Base-by-base conservation (phyloP, 64 coral and sea anemone species). In the Exaiptasia diaphana region DNA sequence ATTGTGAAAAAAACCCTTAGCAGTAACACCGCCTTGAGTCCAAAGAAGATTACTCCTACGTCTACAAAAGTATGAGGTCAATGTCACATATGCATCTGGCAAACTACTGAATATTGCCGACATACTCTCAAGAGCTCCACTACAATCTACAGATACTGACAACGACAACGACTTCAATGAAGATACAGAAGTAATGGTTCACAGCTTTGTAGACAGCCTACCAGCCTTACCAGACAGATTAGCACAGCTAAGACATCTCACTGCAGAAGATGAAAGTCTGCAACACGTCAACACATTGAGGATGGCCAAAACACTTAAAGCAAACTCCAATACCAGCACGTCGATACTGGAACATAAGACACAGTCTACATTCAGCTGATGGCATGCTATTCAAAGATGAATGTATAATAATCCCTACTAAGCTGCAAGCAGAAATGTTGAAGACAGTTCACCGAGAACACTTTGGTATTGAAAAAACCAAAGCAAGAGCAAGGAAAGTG, bases 81-180 rank as follows among this genome's bases (percentile, higher is more conserved):
- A 38, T 49, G 73, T 78, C 14, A 67, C 24, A 50, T 87, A 78
- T 57, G 61, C 78, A 25, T 73, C 84, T 31, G 74, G 74, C 15
- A 86, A 86, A 40, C 77, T 42, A 39, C 72, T 86, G 57, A 73
- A 68, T 36, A 36, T 87, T 35, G 84, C 72, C 22, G 84, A 87
- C 42, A 78, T 73, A 18, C 56, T 77, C 5, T 78, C 57, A 5
- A 28, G 73, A 54, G 84, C 84, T 25, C 34, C 25, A 32, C 26
- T 32, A 28, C n/a, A 3, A 28, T 28, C 25, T 32, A 37, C 62
- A 28, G 26, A 67, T 15, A 4, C 62, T 15, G 26, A 67, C 2
- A 18, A 56, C n/a, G 41, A 64, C 23, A 22, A 68, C 34, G 15
- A 53, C 6, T 15, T 67, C 5, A 23, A 50, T 21, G 39, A 75